Evolutionary conservation across 2,797 vertebrate genomes (phyloP).

Genomic region (Cygnus olor): DNA sequence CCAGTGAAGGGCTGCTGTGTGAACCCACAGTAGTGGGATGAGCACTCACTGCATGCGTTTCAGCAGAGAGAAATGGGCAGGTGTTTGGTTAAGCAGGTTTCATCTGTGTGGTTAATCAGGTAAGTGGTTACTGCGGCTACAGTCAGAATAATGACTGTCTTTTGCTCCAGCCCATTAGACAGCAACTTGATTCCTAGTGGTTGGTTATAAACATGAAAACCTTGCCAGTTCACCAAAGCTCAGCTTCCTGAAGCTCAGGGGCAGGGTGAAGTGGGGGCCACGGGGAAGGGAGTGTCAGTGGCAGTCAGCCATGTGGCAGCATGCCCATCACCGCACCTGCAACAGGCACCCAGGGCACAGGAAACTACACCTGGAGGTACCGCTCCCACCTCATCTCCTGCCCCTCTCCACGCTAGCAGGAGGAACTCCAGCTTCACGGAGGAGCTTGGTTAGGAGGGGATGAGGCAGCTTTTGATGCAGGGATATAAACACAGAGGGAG

Average conservation of each 20-base stretch:
- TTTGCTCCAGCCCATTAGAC: background rate
- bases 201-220: background rate
- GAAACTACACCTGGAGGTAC: rapidly evolving
- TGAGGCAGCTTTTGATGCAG: background rate
- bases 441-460: background rate
- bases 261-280: background rate
- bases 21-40: background rate
- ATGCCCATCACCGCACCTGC: background rate
- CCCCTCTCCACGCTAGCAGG: rapidly evolving
- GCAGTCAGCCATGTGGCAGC: background rate
- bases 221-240: background rate
- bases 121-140: background rate
- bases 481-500: background rate
- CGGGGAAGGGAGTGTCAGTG: background rate
- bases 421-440: background rate
- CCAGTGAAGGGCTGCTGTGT: background rate
- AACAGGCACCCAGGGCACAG: rapidly evolving
- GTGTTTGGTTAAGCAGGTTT: background rate
- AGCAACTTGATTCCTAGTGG: background rate
- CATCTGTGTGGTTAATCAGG: background rate
- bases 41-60: background rate
- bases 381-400: background rate
- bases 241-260: background rate
- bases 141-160: background rate
- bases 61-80: background rate